A percentile compares a stretch with the other conserved stretches of the same genome.
Conservation (phyloP, 2,113 vertebrate species). For the Solea solea region DNA sequence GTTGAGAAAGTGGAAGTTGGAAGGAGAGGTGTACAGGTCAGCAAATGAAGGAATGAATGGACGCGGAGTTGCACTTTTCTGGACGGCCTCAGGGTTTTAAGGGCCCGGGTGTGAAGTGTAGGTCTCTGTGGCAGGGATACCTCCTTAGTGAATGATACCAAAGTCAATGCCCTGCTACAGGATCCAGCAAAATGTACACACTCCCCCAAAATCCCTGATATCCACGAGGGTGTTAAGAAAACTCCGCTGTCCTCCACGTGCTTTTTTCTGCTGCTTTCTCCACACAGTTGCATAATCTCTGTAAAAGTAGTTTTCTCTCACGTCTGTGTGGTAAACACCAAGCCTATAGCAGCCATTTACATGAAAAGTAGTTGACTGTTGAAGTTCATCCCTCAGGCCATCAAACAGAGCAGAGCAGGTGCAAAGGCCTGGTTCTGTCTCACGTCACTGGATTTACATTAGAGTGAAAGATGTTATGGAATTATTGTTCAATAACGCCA, state of each 20-base stretch:
- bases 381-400: no score
- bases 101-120: slow-evolving; percentile 40
- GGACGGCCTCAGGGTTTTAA: slow-evolving; percentile 34
- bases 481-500: no score
- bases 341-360: not conserved
- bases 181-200: slow-evolving; percentile 40
- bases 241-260: not conserved
- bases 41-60: not conserved
- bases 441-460: no score
- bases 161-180: slow-evolving; percentile 74
- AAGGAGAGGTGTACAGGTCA: slow-evolving; percentile 22
- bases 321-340: not conserved
- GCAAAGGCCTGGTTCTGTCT: no score
- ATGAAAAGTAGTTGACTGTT: no score
- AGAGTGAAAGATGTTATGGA: no score
- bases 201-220: slow-evolving; percentile 39
- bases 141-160: slow-evolving; percentile 82
- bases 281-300: slow-evolving; percentile 7
- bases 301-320: not conserved
- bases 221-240: slow-evolving; percentile 32
- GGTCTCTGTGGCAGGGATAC: slow-evolving; percentile 66
- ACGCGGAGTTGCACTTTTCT: slow-evolving; percentile 8
- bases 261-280: slow-evolving; percentile 7
- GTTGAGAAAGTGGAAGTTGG: slow-evolving; percentile 31
- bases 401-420: no score